A percentile compares a stretch with the other conserved stretches of the same genome.
phyloP scores from a whole-genome alignment of 2,888 invertebrate genomes.

The Netelia fuscicornis region DNA sequence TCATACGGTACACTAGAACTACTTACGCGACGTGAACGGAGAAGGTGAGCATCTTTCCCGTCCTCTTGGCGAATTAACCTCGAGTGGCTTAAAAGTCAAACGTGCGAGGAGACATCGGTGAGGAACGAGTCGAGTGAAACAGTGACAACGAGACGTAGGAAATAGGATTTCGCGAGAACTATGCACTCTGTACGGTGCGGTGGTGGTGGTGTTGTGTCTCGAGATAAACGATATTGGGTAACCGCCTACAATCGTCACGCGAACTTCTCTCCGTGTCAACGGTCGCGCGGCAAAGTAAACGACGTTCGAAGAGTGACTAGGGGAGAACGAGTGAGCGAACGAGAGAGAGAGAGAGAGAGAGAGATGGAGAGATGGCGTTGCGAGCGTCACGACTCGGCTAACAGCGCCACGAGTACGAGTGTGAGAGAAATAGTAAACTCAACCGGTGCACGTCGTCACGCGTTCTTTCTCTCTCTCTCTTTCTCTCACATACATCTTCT shows the following conservation, averaged over 20 bases:
- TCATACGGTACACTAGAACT: neutral
- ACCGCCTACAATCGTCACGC: slow-evolving; percentile 71
- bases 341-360: slow-evolving; percentile 20
- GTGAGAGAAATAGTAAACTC: slow-evolving; percentile 49
- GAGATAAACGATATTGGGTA: slow-evolving; percentile 69
- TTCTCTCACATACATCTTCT: neutral
- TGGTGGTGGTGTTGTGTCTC: slow-evolving; percentile 39
- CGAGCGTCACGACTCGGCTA: slow-evolving; percentile 44
- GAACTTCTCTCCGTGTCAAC: slow-evolving; percentile 50
- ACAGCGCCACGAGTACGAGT: slow-evolving; percentile 13
- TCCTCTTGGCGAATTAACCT: neutral
- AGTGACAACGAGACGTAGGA: slow-evolving; percentile 36
- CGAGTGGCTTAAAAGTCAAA: slow-evolving; percentile 25
- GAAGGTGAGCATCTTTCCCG: slow-evolving; percentile 38
- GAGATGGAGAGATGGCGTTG: slow-evolving; percentile 37
- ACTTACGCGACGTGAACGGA: neutral
- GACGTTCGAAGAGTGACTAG: slow-evolving; percentile 44
- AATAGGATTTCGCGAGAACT: slow-evolving; percentile 48
- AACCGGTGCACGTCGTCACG: slow-evolving; percentile 38
- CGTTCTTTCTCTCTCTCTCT: slow-evolving; percentile 16
- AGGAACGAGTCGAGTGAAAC: neutral
- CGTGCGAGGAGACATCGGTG: neutral
- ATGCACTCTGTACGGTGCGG: neutral
- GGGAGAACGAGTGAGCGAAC: slow-evolving; percentile 41
- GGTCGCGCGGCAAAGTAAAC: slow-evolving; percentile 43